Percentiles rank a stretch among this genome's conserved stretches.
Conservation (phyloP, 1,140 invertebrate species). For the Steinernema khuongi region DNA sequence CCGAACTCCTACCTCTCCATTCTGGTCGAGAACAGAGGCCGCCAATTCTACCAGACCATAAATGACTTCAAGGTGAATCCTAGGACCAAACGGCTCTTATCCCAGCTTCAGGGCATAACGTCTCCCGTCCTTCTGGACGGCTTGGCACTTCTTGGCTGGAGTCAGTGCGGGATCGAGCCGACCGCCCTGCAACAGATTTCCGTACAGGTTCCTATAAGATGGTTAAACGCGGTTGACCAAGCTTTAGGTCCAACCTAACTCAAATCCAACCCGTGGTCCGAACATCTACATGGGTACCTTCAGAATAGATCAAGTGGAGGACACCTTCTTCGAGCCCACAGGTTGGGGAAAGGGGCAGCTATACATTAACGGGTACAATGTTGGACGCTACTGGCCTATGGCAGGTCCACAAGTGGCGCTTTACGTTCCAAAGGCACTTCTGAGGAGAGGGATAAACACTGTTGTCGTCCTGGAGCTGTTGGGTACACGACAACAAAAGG, state of each 20-base stretch:
- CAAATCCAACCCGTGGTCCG: background rate
- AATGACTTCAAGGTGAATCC: slow-evolving; percentile 32
- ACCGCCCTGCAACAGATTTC: background rate
- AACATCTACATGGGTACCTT: slow-evolving; percentile 30
- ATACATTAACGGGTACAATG: slow-evolving; percentile 30
- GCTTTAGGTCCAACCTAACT: background rate
- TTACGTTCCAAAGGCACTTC: background rate
- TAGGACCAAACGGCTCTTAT: background rate
- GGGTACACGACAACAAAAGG: no score
- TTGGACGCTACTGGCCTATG: slow-evolving; percentile 36
- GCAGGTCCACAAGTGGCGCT: slow-evolving; percentile 35
- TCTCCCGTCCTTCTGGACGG: background rate
- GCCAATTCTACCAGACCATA: slow-evolving; percentile 38
- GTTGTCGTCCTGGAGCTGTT: no score
- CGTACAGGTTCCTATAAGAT: background rate
- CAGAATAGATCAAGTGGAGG: background rate
- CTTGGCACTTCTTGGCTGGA: background rate
- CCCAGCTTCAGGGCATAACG: background rate
- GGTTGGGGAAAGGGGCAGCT: slow-evolving; percentile 39
- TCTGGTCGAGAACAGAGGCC: slow-evolving; percentile 39
- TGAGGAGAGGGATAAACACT: no score
- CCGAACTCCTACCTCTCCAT: slow-evolving; percentile 7
- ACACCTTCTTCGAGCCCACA: slow-evolving; percentile 37
- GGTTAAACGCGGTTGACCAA: background rate
- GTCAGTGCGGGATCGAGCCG: background rate